Conservation (phyloP, 2,113 vertebrate genomes). For the Panthera tigris region DNA sequence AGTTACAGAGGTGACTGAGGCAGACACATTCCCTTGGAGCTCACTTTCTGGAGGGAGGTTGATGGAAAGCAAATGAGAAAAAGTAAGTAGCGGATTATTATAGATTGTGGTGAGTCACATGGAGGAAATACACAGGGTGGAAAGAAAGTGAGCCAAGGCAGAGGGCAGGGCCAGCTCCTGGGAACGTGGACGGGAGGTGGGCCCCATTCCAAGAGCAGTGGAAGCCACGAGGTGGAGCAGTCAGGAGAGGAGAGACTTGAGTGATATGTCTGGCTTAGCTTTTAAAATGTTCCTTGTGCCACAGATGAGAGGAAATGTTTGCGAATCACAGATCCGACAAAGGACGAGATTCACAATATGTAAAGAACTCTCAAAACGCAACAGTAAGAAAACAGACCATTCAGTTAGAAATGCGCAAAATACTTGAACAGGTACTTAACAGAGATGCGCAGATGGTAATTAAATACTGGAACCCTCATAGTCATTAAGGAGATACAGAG, state of each 20-base stretch:
- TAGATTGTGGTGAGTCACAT: not conserved
- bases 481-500: not conserved
- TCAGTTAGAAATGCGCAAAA: not conserved
- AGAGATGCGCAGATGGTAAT: not conserved
- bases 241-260: not conserved
- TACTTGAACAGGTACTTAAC: not conserved
- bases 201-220: not conserved
- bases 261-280: not conserved
- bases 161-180: not conserved
- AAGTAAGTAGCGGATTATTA: not conserved
- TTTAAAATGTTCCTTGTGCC: not conserved
- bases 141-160: not conserved
- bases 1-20: not conserved
- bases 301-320: not conserved
- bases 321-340: accelerated
- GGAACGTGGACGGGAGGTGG: not conserved
- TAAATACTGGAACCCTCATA: not conserved
- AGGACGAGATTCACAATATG: not conserved
- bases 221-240: not conserved
- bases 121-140: not conserved
- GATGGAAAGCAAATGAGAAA: not conserved
- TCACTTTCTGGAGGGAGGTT: not conserved
- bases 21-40: not conserved
- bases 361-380: not conserved
- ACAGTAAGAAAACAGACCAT: not conserved